A percentile compares a stretch with the other conserved stretches of the same genome.
phyloP scores from a whole-genome alignment of 2,113 vertebrate genomes.

The Gymnarchus niloticus region DNA sequence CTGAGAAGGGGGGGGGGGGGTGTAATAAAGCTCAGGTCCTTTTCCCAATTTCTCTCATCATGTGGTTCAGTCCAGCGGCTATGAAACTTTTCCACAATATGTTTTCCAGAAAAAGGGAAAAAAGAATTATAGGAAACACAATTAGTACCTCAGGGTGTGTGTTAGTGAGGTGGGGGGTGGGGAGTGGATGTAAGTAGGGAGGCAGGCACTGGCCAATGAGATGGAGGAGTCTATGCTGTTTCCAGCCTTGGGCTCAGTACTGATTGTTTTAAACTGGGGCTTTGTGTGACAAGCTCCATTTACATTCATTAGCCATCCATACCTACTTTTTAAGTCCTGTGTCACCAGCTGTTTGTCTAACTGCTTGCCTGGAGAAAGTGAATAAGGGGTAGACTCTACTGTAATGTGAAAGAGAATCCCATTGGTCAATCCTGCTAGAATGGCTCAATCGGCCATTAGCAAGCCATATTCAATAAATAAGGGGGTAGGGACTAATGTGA shows the following conservation, averaged over 20 bases:
- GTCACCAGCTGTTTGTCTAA: background rate
- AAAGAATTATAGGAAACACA: background rate
- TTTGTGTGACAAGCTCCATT: background rate
- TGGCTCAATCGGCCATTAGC: background rate
- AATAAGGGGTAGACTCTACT: background rate
- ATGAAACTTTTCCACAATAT: background rate
- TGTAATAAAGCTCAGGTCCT: background rate
- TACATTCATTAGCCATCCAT: background rate
- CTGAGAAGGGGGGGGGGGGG: background rate
- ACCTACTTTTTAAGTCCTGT: background rate
- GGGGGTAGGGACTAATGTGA: background rate
- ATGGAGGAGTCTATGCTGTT: background rate
- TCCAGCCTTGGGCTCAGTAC: background rate
- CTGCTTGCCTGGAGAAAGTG: background rate
- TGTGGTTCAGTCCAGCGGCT: too few species aligned
- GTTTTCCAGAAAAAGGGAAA: background rate
- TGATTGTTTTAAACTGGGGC: background rate
- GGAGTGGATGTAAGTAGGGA: background rate
- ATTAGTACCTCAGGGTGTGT: background rate
- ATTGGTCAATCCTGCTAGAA: background rate
- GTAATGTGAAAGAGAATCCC: background rate
- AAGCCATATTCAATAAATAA: background rate
- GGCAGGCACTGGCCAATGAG: background rate
- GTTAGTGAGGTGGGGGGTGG: too few species aligned
- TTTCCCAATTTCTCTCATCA: background rate